Evolutionary conservation across 2,888 invertebrate species (phyloP).

Genomic region (Metallyticus violacea): DNA sequence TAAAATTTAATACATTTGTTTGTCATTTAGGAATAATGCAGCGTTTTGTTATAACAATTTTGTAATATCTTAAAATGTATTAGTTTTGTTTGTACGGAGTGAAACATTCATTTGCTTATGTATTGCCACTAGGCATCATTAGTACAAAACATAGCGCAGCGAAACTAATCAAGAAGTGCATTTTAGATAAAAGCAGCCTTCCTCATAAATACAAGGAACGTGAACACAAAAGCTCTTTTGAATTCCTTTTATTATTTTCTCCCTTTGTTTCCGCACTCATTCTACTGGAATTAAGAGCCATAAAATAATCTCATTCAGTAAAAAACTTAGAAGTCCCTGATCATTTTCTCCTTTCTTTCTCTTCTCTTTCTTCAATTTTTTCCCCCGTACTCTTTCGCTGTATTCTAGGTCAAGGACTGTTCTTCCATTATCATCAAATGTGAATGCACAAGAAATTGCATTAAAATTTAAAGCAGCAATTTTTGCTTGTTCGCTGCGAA

Average conservation of each 20-base stretch:
- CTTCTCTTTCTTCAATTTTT: background rate
- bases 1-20: too few species aligned
- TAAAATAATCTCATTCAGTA: background rate
- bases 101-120: background rate
- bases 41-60: too few species aligned
- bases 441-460: background rate
- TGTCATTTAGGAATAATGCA: too few species aligned
- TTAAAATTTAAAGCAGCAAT: background rate
- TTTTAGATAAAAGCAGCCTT: background rate
- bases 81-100: too few species aligned
- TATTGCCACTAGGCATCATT: background rate
- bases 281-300: background rate
- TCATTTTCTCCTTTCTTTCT: background rate
- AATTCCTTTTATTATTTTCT: background rate
- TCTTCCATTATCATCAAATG: too few species aligned
- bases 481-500: background rate
- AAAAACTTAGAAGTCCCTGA: background rate
- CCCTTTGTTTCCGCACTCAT: background rate
- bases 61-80: too few species aligned
- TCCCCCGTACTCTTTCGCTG: too few species aligned
- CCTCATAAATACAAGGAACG: background rate
- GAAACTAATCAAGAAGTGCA: background rate
- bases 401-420: background rate
- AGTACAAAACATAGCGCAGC: background rate
- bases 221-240: background rate